Evolutionary conservation across 92 coral and sea anemone species (phyloP), one percentile per base, ranked within the genome.

Genomic region (Blastomussa wellsi): DNA sequence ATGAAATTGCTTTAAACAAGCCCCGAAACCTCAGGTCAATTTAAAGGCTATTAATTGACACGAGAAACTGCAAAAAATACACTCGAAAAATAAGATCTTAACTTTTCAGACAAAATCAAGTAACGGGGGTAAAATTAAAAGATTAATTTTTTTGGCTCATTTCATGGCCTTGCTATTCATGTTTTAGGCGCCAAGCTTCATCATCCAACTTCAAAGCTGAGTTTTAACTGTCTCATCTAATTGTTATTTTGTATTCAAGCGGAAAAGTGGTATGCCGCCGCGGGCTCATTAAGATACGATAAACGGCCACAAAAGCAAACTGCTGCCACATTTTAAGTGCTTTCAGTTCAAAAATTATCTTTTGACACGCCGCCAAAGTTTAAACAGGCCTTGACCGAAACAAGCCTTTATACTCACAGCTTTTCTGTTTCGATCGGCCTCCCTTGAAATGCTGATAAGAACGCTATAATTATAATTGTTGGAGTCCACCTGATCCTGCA

Each of bases 331-430:
- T 75, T 83, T 57, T 33, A 74, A 83, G 87, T 75, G 74, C 80
- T 75, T 74, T 59, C 64, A 20, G 78, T 72, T 49, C 7, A 80
- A 79, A 53, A 15, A 70, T 72, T 38, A 32, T 37, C 87, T 59
- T 82, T 74, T 83, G 81, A 83, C 42, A 74, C 72, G 49, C 87
- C 87, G 87, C 74, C 86, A 72, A 72, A 73, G 86, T 82, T 82
- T 82, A 73, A 82, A 82, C 86, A 82, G 86, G 51, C 42, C 51
- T n/a, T 26, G 70, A 48, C 37, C 55, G 47, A 31, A 38, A 60
- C 65, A 81, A 80, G 77, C 47, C 66, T 64, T 52, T 49, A 15
- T 29, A 72, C 52, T 71, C 41, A 36, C 69, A 69, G 65, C 77
- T 31, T 82, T 82, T 68, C 44, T 44, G 37, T 26, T 72, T 32